phyloP scores from a whole-genome alignment of 2,888 invertebrate species.

The Elegia similella region DNA sequence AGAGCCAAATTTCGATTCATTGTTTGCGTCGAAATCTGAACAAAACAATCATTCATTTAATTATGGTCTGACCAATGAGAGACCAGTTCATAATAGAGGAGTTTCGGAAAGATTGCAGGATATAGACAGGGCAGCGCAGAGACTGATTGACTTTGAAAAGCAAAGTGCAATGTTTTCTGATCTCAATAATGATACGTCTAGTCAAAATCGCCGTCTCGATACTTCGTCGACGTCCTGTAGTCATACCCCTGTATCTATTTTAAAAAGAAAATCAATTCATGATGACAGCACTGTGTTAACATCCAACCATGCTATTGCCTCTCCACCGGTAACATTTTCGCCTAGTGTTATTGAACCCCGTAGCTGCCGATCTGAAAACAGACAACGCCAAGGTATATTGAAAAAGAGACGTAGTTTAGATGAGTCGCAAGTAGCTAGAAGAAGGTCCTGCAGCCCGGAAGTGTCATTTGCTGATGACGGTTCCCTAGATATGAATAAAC shows the following conservation, averaged over 20 bases:
- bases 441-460: conserved; percentile 87
- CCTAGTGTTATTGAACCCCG: conserved; percentile 87
- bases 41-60: conserved; percentile 61
- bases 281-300: conserved; percentile 76
- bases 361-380: conserved; percentile 74
- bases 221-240: conserved; percentile 57
- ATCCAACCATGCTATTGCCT: conserved; percentile 77
- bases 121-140: conserved; percentile 78
- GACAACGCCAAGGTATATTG: conserved; percentile 88
- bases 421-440: conserved; percentile 86
- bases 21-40: conserved; percentile 62
- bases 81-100: conserved; percentile 57
- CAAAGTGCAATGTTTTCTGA: conserved; percentile 80
- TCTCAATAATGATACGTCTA: conserved; percentile 76
- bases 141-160: conserved; percentile 79
- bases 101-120: conserved; percentile 73
- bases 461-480: conserved; percentile 82
- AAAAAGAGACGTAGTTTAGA: conserved; percentile 92
- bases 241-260: conserved; percentile 83
- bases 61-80: conserved; percentile 59
- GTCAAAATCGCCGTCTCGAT: conserved; percentile 76
- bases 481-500: conserved; percentile 80
- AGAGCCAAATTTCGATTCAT: conserved; percentile 60
- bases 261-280: conserved; percentile 85
- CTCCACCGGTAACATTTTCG: conserved; percentile 90